Evolutionary conservation across 2,888 invertebrate genomes (phyloP).

Genomic region (Brachylomia viminalis): DNA sequence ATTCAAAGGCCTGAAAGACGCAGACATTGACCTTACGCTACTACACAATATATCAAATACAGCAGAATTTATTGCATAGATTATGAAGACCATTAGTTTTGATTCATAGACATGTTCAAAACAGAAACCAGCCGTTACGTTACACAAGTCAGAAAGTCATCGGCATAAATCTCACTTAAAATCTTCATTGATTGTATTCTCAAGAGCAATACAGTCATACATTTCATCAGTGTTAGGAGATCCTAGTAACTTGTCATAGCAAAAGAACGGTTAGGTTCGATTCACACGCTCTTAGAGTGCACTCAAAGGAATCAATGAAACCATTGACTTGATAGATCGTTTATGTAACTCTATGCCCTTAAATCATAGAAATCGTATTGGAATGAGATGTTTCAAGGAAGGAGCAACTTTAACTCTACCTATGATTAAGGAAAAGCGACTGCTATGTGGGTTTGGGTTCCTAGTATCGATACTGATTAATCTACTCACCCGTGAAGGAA

Average conservation of each 20-base stretch:
- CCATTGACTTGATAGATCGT: conserved; percentile 36
- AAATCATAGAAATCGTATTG: conserved; percentile 22
- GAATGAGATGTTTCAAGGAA: conserved; percentile 24
- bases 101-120: conserved; percentile 35
- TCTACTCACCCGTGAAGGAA: conserved; percentile 8
- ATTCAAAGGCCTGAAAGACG: not conserved
- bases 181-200: conserved; percentile 9
- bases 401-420: not conserved
- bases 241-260: conserved; percentile 35
- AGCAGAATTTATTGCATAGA: conserved; percentile 31
- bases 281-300: conserved; percentile 51
- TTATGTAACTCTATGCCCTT: conserved; percentile 11
- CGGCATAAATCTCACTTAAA: conserved; percentile 33
- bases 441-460: not conserved
- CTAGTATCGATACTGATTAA: conserved; percentile 26
- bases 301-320: conserved; percentile 43
- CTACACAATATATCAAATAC: conserved; percentile 23
- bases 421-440: not conserved
- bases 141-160: conserved; percentile 30
- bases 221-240: conserved; percentile 15
- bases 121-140: conserved; percentile 20
- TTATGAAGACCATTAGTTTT: conserved; percentile 37
- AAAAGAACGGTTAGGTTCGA: conserved; percentile 9
- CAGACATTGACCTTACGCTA: conserved; percentile 33
- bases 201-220: conserved; percentile 16